These are phyloP conservation scores for Lithophane semibrunnea DNA, from an alignment of 2,888 invertebrate genomes.

Conservation along the genomic window DNA sequence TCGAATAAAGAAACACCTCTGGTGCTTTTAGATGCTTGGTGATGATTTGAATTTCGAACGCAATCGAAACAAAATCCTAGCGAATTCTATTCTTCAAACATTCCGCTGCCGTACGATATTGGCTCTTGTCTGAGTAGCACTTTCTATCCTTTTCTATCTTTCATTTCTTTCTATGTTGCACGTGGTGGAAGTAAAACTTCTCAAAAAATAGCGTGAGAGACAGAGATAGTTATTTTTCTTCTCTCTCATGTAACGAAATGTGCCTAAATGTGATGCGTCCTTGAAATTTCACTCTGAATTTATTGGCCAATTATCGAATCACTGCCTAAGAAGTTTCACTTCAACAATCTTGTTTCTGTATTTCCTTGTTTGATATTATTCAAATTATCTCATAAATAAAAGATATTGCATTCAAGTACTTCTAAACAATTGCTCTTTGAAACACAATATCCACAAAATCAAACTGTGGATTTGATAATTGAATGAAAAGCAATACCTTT, in stretches of 20 bases:
- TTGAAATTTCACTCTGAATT: background rate
- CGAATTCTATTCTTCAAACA: background rate
- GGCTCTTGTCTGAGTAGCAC: background rate
- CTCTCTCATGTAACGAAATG: background rate
- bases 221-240: background rate
- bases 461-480: constrained; percentile 35
- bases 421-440: constrained; percentile 5
- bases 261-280: background rate
- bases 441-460: constrained; percentile 19
- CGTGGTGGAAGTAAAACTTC: too few species aligned
- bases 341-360: background rate
- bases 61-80: background rate
- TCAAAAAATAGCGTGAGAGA: too few species aligned
- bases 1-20: constrained; percentile 58
- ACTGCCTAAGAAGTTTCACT: background rate
- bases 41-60: background rate
- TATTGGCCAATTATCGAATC: background rate
- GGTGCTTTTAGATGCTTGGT: constrained; percentile 35
- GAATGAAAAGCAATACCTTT: constrained; percentile 37
- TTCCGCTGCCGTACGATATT: background rate
- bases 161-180: too few species aligned
- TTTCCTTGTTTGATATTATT: background rate
- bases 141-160: background rate
- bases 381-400: background rate
- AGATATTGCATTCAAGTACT: background rate